Conservation (phyloP, 2,113 vertebrate species). For the Pituophis catenifer region DNA sequence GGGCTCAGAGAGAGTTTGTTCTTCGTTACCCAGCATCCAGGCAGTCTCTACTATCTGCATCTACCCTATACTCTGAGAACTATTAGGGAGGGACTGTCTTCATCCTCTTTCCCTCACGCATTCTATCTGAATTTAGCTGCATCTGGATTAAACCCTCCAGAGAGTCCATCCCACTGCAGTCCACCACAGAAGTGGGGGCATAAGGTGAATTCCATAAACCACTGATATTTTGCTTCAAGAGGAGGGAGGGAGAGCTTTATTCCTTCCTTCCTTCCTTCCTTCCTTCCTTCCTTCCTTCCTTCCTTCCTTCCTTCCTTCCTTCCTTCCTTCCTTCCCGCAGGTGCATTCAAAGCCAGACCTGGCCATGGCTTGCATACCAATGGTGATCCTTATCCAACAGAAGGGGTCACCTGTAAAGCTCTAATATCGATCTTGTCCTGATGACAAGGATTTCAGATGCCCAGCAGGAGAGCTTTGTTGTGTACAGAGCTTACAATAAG, state of each 20-base stretch:
- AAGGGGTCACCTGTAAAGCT: fast-evolving
- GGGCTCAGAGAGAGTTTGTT: background rate
- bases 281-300: too few species aligned
- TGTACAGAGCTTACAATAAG: background rate
- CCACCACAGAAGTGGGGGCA: background rate
- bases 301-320: background rate
- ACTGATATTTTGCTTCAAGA: background rate
- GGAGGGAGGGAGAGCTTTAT: too few species aligned
- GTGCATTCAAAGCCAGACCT: background rate
- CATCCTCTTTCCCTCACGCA: too few species aligned
- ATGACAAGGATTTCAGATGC: background rate
- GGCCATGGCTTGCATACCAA: fast-evolving
- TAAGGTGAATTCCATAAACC: background rate
- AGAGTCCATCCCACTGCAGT: background rate
- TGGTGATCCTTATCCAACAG: background rate
- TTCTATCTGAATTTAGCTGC: background rate
- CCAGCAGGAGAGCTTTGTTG: background rate
- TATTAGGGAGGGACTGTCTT: background rate
- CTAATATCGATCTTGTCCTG: fast-evolving
- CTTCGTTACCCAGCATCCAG: background rate
- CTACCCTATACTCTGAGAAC: background rate
- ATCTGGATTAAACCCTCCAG: background rate
- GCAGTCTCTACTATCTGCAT: background rate
- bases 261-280: background rate
- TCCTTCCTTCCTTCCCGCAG: background rate